These are phyloP conservation scores for Scaptomyza hsui DNA, from an alignment of 1,140 invertebrate species.

Conservation along the genomic window DNA sequence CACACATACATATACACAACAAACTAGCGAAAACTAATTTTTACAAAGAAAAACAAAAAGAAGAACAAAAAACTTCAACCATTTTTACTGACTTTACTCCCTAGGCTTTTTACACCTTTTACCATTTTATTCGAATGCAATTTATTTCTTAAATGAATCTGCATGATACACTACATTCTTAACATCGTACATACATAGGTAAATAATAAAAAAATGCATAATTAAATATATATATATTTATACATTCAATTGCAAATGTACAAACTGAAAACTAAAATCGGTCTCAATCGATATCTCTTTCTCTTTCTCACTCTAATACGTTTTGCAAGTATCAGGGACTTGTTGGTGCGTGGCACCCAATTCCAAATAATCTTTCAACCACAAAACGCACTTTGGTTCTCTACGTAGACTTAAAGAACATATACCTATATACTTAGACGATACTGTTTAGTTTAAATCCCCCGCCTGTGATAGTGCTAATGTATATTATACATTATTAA, in stretches of 20 bases:
- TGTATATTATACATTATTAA: conserved; percentile 42
- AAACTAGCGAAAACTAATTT: conserved; percentile 10
- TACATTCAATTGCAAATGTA: neutral
- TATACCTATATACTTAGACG: conserved; percentile 9
- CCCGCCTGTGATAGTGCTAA: conserved; percentile 76
- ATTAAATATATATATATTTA: conserved; percentile 3
- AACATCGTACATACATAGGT: conserved; percentile 14
- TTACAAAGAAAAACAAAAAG: conserved; percentile 26
- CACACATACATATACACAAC: conserved; percentile 31
- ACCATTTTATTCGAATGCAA: conserved; percentile 74
- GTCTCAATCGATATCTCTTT: neutral
- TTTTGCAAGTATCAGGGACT: neutral
- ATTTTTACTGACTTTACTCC: conserved; percentile 81
- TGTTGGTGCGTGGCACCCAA: neutral
- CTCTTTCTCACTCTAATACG: conserved; percentile 21
- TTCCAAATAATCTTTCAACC: neutral
- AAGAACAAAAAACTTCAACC: conserved; percentile 70
- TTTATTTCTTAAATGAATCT: conserved; percentile 38
- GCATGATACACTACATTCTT: conserved; percentile 1
- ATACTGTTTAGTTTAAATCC: conserved; percentile 35
- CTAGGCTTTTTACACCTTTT: conserved; percentile 82
- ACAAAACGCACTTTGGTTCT: conserved; percentile 17
- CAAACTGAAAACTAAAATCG: conserved; percentile 4
- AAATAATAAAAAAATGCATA: too few relatives aligned
- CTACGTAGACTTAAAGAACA: neutral